Base-by-base conservation (phyloP, 1,140 invertebrate species). In the Megalopta genalis region DNA sequence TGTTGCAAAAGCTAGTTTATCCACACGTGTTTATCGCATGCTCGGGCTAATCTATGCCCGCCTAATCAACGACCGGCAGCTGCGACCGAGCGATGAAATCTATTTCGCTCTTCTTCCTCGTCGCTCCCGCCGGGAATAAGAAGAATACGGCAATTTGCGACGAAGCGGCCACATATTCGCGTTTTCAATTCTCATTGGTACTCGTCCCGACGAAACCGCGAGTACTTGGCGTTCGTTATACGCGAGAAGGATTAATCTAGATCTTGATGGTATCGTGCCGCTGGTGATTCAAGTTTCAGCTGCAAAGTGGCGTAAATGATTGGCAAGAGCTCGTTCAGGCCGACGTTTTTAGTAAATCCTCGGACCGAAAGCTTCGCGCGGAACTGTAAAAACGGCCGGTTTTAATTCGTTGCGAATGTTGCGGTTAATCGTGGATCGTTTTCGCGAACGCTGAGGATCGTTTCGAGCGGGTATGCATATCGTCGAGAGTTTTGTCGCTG, bases 241-340 rank as follows among this genome's bases (percentile, higher is more conserved):
- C 77, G 39, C 77, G 8, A 49, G 71, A 62, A 46, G 63, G 54
- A 74, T 73, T 79, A 42, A 73, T 79, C 74, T 62, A 79, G 77
- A 73, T 79, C 74, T 62, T 74, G 77, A 74, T 79, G 70, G 14
- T 74, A 74, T 79, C 77, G 63, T n/a, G 77, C n/a, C 37, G 21
- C 18, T 6, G 42, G 12, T 60, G 71, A 32, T 74, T 59, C 52
- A n/a, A 27, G 16, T 37, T 57, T 18, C 10, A 64, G 39, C 9
- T 23, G 25, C 9, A 32, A 78, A 67, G 52, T 79, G 59, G 49
- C 42, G 62, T 65, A 49, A 79, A 60, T 21, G 70, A 79, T 79
- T 66, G 39, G 69, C 49, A 27, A 23, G n/a, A 23, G 59, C n/a
- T 49, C 23, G 18, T 9, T 49, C 39, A 60, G 9, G 6, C 18